phyloP scores from a whole-genome alignment of 2,113 vertebrate genomes.

The Cairina moschata region DNA sequence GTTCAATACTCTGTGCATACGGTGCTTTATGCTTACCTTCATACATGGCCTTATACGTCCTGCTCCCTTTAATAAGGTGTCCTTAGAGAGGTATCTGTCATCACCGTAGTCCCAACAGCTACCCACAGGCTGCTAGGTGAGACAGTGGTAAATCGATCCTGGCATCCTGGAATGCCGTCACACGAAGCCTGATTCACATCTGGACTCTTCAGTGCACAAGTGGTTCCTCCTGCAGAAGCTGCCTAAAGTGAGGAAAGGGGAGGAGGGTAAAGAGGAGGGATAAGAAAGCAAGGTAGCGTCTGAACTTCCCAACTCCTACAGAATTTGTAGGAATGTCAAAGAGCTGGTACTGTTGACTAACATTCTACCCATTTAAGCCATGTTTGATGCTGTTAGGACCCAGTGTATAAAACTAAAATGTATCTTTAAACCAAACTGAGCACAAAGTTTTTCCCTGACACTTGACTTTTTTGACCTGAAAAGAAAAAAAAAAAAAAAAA shows the following conservation, averaged over 20 bases:
- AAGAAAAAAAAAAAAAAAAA: not conserved
- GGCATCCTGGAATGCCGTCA: slow-evolving; percentile 52
- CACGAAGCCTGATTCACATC: slow-evolving; percentile 61
- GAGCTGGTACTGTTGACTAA: not conserved
- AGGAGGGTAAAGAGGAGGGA: not conserved
- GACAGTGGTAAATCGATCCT: slow-evolving; percentile 54
- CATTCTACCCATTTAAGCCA: not conserved
- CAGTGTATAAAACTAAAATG: not conserved
- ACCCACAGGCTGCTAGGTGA: slow-evolving; percentile 79
- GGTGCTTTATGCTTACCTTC: not conserved
- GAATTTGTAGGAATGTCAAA: not conserved
- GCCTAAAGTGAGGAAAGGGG: slow-evolving; percentile 35
- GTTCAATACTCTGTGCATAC: not conserved
- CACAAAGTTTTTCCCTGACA: not conserved
- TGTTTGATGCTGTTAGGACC: not conserved
- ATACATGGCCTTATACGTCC: not conserved
- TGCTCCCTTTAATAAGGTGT: slow-evolving; percentile 4
- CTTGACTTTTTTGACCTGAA: not conserved
- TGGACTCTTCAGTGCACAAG: slow-evolving; percentile 64
- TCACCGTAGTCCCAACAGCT: slow-evolving; percentile 36
- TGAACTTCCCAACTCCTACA: not conserved
- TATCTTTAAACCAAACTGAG: not conserved
- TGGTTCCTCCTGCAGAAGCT: slow-evolving; percentile 63
- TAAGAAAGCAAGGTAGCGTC: not conserved
- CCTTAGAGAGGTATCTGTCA: slow-evolving; percentile 62